Percentiles rank a stretch among this genome's conserved stretches.
Evolutionary conservation across 2,888 invertebrate species (phyloP).

Genomic region (Drosophila phalerata): DNA sequence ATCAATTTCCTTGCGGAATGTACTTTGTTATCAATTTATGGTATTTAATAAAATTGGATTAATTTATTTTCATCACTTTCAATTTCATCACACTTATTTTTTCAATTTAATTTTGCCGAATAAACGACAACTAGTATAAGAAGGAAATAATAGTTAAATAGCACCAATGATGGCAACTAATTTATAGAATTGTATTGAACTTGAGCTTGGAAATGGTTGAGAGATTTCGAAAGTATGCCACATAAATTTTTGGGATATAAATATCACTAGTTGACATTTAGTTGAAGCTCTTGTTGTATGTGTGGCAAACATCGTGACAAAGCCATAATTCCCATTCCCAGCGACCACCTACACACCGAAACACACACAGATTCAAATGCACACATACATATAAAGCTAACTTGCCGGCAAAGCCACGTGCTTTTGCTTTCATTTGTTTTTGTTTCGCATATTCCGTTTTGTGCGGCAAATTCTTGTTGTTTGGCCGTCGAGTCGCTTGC

Average conservation of each 20-base stretch:
- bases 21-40: no score
- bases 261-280: conserved; percentile 2
- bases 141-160: not conserved
- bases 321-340: conserved; percentile 3
- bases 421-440: conserved; percentile 55
- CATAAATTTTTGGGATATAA: conserved; percentile 4
- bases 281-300: conserved; percentile 12
- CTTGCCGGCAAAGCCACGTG: conserved; percentile 62
- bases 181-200: not conserved
- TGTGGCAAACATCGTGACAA: conserved; percentile 19
- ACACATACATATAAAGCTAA: conserved; percentile 13
- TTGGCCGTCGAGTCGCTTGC: conserved; percentile 14
- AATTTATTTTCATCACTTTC: no score
- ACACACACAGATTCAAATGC: not conserved
- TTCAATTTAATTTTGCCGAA: no score
- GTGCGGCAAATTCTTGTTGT: conserved; percentile 38
- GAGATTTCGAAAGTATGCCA: conserved; percentile 11
- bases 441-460: conserved; percentile 62
- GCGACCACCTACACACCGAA: conserved; percentile 5
- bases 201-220: not conserved
- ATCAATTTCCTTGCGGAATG: no score
- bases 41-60: no score
- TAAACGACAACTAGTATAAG: no score
- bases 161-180: not conserved
- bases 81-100: no score